Conservation (phyloP, 2,888 invertebrate species). For the Nemoura dubitans region DNA sequence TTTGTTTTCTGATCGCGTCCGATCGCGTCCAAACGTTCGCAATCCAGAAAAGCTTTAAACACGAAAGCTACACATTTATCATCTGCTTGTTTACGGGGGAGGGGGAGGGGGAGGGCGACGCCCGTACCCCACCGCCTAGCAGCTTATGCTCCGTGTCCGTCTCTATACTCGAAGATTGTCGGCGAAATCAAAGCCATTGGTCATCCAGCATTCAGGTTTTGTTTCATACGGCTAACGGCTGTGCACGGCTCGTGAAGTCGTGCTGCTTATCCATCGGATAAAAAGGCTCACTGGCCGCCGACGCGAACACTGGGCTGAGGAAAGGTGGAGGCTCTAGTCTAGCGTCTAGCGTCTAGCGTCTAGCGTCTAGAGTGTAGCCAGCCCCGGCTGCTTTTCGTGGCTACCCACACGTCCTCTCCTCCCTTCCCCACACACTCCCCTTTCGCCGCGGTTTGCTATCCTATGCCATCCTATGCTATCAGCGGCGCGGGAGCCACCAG, state of each 20-base stretch:
- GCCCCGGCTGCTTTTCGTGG: neutral
- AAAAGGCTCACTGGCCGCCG: neutral
- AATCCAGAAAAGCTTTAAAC: slow-evolving; percentile 13
- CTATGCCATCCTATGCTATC: too few species aligned
- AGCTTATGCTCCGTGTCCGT: neutral
- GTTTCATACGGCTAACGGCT: neutral
- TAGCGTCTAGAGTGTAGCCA: too few species aligned
- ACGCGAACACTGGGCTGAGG: neutral
- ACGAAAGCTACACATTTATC: slow-evolving; percentile 30
- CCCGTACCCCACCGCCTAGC: neutral
- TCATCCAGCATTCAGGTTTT: neutral
- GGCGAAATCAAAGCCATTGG: slow-evolving; percentile 10
- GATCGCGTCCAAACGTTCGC: slow-evolving; percentile 7
- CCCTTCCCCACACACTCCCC: neutral
- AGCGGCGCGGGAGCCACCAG: too few species aligned
- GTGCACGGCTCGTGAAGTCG: neutral
- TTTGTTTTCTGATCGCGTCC: slow-evolving; percentile 3
- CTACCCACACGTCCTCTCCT: neutral
- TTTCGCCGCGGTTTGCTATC: too few species aligned
- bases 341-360: too few species aligned
- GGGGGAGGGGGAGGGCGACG: neutral
- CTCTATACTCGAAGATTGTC: neutral
- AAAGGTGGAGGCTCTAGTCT: too few species aligned
- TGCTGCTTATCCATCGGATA: neutral
- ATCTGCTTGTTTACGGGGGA: neutral